These are phyloP conservation scores for Phalacrocorax brasilianus DNA, from an alignment of 2,113 vertebrate genomes.

Conservation along the genomic window DNA sequence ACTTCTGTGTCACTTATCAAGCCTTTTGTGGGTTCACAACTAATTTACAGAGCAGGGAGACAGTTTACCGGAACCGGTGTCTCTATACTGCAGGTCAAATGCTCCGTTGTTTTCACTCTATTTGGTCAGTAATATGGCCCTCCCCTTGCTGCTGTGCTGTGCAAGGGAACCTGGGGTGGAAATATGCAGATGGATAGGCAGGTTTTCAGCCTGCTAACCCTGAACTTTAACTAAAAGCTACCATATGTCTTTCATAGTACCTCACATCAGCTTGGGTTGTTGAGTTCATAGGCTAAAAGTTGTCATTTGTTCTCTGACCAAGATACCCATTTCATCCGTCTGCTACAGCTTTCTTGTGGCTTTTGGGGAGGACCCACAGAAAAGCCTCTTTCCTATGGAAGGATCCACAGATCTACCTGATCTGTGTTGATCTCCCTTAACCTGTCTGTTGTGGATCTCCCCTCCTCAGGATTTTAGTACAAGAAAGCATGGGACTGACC, in stretches of 20 bases:
- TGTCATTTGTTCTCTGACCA: not conserved
- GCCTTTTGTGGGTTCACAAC: not conserved
- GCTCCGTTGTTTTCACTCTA: not conserved
- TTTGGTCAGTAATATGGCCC: not conserved
- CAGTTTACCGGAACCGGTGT: not conserved
- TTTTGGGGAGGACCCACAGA: not conserved
- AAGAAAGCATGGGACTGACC: not conserved
- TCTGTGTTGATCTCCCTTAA: not conserved
- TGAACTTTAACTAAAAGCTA: not conserved
- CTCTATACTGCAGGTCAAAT: not conserved
- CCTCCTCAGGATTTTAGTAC: not conserved
- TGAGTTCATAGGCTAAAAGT: not conserved
- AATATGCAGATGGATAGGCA: not conserved
- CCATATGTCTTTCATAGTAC: not conserved
- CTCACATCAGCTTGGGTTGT: not conserved
- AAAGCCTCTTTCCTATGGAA: not conserved
- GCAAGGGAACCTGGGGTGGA: not conserved
- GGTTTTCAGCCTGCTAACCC: not conserved
- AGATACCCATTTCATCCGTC: not conserved
- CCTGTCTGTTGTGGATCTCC: not conserved
- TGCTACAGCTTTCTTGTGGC: not conserved
- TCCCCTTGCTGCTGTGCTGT: not conserved
- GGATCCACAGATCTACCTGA: not conserved
- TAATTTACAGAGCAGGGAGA: not conserved
- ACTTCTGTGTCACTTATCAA: not conserved